A percentile compares a stretch with the other conserved stretches of the same genome.
These are phyloP conservation scores for Platycnemis pennipes DNA, from an alignment of 2,888 invertebrate species.

Conservation along the genomic window DNA sequence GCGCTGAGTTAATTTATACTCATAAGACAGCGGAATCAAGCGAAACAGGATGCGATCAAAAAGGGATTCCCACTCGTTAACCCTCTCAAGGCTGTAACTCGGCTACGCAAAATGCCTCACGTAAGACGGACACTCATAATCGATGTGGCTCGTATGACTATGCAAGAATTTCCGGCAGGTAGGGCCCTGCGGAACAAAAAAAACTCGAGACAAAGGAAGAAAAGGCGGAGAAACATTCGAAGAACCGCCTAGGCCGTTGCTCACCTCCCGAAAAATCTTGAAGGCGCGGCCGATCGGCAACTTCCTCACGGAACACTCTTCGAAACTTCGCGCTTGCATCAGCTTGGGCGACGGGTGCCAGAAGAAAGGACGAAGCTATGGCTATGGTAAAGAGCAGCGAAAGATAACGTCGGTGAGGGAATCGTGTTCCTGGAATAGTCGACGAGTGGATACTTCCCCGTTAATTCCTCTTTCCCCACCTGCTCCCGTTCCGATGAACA, in stretches of 20 bases:
- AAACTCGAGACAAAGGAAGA: too few relatives aligned
- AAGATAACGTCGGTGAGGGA: background rate
- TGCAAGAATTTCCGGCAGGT: too few relatives aligned
- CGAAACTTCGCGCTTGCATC: background rate
- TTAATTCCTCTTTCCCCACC: background rate
- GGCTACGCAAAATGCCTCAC: too few relatives aligned
- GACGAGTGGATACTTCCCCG: background rate
- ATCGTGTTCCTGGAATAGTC: background rate
- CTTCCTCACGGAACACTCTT: background rate
- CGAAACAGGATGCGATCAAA: too few relatives aligned
- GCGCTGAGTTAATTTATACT: too few relatives aligned
- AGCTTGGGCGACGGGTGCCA: background rate
- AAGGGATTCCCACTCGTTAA: too few relatives aligned
- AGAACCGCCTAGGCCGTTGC: background rate
- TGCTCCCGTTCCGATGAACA: background rate
- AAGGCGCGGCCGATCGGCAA: background rate
- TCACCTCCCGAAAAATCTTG: background rate
- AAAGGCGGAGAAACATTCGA: background rate
- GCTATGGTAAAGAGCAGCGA: background rate
- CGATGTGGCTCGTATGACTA: too few relatives aligned
- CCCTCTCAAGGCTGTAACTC: too few relatives aligned
- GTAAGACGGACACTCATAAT: too few relatives aligned
- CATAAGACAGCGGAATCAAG: too few relatives aligned
- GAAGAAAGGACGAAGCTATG: background rate
- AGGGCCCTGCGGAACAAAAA: too few relatives aligned